A percentile compares a stretch with the other conserved stretches of the same genome.
phyloP scores from a whole-genome alignment of 1,140 invertebrate species.

The Pissodes strobi region DNA sequence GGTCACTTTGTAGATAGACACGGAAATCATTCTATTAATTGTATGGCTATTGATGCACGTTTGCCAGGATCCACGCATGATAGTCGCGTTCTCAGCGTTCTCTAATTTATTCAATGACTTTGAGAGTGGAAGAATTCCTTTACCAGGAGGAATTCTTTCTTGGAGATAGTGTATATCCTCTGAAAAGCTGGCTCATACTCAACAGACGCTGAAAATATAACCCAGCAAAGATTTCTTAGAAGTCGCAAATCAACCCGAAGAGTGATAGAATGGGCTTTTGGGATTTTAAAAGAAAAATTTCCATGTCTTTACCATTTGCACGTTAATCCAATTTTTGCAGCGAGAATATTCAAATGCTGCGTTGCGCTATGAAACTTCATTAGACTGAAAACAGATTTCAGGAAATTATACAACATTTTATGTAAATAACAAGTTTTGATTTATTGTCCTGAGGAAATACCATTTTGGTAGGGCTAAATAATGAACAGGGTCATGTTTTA shows the following conservation, averaged over 20 bases:
- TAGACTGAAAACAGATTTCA: slow-evolving; percentile 10
- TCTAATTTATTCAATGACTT: not conserved
- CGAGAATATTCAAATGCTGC: slow-evolving; percentile 26
- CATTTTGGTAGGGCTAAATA: not conserved
- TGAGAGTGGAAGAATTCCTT: not conserved
- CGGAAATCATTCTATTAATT: slow-evolving; percentile 27
- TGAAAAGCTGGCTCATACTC: not conserved
- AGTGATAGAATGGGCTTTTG: slow-evolving; percentile 19
- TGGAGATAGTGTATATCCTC: not conserved
- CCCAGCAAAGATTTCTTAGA: no score
- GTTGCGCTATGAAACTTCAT: slow-evolving; percentile 9
- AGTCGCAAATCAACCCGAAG: slow-evolving; percentile 17
- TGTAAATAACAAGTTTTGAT: slow-evolving; percentile 3
- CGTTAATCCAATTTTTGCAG: no score
- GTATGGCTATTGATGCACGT: slow-evolving; percentile 22
- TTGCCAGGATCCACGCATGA: slow-evolving; percentile 13
- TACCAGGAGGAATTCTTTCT: not conserved
- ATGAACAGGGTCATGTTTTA: slow-evolving; percentile 1
- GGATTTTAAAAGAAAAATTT: slow-evolving; percentile 23
- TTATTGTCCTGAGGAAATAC: not conserved
- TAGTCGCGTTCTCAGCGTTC: slow-evolving; percentile 2
- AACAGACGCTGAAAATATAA: slow-evolving; percentile 8
- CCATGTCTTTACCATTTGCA: no score
- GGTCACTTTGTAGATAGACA: slow-evolving; percentile 14
- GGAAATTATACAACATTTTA: slow-evolving; percentile 15